Evolutionary conservation across 1,140 invertebrate genomes (phyloP).

Genomic region (Tetramorium simillimum): DNA sequence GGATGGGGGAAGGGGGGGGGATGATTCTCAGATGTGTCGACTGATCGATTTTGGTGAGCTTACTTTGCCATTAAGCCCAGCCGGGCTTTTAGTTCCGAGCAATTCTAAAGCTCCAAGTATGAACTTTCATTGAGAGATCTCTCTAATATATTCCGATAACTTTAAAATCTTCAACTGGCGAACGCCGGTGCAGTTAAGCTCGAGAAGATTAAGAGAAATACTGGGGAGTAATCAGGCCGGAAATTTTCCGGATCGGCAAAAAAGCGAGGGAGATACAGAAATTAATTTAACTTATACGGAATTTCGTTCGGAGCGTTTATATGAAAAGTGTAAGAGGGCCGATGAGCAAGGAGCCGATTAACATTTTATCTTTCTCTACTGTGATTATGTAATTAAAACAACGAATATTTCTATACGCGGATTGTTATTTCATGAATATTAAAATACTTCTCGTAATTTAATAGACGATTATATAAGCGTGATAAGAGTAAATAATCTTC

Average conservation of each 20-base stretch:
- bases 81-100: conserved; percentile 2
- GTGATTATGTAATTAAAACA: conserved; percentile 24
- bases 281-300: conserved; percentile 2
- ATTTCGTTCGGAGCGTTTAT: background rate
- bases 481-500: background rate
- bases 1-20: background rate
- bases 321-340: background rate
- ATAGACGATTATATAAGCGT: conserved; percentile 1
- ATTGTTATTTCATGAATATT: background rate
- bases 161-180: conserved; percentile 3
- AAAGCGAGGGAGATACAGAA: background rate
- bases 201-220: conserved; percentile 1
- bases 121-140: conserved; percentile 5
- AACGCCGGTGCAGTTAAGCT: conserved; percentile 12
- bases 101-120: background rate
- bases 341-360: background rate
- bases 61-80: background rate
- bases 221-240: background rate
- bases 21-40: background rate
- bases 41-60: background rate
- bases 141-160: conserved; percentile 38
- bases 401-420: background rate
- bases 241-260: background rate
- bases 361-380: background rate
- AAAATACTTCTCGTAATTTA: conserved; percentile 8